Evolutionary conservation across 2,113 vertebrate species (phyloP).

Genomic region (Chamaetylas fuelleborni): DNA sequence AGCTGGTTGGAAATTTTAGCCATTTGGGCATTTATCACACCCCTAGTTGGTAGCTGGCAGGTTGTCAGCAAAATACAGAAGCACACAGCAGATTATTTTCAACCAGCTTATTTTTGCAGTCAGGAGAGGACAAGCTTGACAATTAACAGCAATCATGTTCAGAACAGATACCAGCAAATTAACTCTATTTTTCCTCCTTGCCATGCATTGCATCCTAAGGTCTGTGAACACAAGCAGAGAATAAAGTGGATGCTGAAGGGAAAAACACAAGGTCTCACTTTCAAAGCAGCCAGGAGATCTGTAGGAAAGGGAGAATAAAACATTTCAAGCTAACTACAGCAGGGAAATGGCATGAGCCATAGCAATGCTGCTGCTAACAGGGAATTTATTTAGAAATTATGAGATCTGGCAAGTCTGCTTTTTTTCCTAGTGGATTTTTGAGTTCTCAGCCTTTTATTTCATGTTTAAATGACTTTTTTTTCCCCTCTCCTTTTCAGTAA

Average conservation of each 20-base stretch:
- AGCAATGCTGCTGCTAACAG: background rate
- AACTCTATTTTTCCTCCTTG: background rate
- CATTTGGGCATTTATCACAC: background rate
- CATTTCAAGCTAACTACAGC: background rate
- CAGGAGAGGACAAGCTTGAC: background rate
- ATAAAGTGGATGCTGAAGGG: background rate
- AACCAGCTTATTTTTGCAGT: slow-evolving; percentile 20
- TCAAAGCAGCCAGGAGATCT: background rate
- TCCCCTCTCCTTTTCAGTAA: background rate
- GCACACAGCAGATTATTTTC: background rate
- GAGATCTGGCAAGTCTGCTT: background rate
- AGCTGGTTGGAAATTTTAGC: background rate
- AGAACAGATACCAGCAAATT: slow-evolving; percentile 53
- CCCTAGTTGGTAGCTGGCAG: background rate
- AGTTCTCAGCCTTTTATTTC: background rate
- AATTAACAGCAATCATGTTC: slow-evolving; percentile 38
- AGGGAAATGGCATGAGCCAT: background rate
- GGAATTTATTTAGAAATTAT: background rate
- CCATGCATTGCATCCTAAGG: background rate
- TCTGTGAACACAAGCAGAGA: background rate
- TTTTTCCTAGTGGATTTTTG: background rate
- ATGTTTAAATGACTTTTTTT: background rate
- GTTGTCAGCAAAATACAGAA: background rate
- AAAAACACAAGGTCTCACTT: slow-evolving; percentile 16
- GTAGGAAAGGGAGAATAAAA: background rate